These are phyloP conservation scores for Sterrhoptilus dennistouni DNA, from an alignment of 2,113 vertebrate genomes.

Conservation along the genomic window DNA sequence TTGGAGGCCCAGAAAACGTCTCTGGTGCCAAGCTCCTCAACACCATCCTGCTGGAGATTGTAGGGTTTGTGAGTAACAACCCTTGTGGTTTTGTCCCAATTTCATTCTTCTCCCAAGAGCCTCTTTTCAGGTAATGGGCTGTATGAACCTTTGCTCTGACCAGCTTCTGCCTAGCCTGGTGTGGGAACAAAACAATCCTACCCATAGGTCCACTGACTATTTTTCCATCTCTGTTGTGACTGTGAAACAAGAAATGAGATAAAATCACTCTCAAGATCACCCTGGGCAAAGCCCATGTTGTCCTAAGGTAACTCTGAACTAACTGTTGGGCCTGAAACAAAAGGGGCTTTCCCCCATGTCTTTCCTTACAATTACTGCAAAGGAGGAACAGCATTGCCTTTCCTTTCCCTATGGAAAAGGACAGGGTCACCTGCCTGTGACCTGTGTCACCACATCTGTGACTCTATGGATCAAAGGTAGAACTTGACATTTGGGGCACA, in stretches of 20 bases:
- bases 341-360: background rate
- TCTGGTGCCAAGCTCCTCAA: background rate
- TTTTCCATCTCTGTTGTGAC: background rate
- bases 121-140: background rate
- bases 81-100: background rate
- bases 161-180: background rate
- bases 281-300: accelerated
- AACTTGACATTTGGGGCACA: background rate
- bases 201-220: background rate
- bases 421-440: background rate
- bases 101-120: background rate
- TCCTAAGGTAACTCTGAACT: background rate
- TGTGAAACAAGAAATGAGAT: background rate
- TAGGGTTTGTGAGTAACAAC: background rate
- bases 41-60: accelerated
- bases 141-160: background rate
- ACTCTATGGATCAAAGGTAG: accelerated
- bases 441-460: background rate
- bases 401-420: background rate
- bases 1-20: background rate
- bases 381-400: background rate
- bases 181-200: background rate
- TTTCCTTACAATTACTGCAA: background rate
- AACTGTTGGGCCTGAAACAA: background rate
- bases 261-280: accelerated